Conservation (phyloP, 2,888 invertebrate species). For the Temnothorax rugatulus region DNA sequence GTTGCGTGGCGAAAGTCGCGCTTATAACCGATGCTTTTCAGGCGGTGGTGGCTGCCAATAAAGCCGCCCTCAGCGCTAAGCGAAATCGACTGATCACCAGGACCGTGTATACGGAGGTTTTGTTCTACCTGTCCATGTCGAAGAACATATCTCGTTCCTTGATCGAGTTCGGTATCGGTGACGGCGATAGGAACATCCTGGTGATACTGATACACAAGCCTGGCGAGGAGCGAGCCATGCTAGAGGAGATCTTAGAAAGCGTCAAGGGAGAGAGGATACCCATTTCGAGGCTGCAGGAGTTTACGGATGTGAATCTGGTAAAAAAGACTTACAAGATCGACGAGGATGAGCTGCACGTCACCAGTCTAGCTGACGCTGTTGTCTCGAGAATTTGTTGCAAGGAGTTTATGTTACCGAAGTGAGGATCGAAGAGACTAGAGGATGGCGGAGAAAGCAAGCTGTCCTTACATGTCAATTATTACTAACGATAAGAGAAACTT, state of each 20-base stretch:
- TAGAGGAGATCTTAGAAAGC: slow-evolving; percentile 85
- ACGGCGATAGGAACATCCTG: slow-evolving; percentile 86
- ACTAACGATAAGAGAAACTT: slow-evolving; percentile 28
- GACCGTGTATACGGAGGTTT: slow-evolving; percentile 89
- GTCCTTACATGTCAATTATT: slow-evolving; percentile 22
- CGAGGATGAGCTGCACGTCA: slow-evolving; percentile 86
- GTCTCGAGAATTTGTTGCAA: slow-evolving; percentile 91
- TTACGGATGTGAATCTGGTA: slow-evolving; percentile 87
- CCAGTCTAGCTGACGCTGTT: slow-evolving; percentile 88
- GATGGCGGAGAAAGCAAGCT: not conserved
- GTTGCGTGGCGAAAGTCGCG: slow-evolving; percentile 89
- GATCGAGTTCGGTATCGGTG: slow-evolving; percentile 89
- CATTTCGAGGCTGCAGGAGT: slow-evolving; percentile 86
- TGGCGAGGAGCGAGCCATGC: slow-evolving; percentile 74
- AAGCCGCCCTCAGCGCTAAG: slow-evolving; percentile 88
- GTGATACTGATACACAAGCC: slow-evolving; percentile 85
- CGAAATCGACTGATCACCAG: slow-evolving; percentile 88
- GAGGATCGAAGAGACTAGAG: not conserved
- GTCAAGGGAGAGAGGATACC: slow-evolving; percentile 88
- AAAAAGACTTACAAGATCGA: slow-evolving; percentile 89
- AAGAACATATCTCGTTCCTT: slow-evolving; percentile 91
- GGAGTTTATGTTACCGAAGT: slow-evolving; percentile 86
- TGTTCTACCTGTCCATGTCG: slow-evolving; percentile 90
- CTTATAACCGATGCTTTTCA: slow-evolving; percentile 89
- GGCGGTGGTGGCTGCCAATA: slow-evolving; percentile 90